phyloP scores from a whole-genome alignment of 2,888 invertebrate species.

The Apocheima hispidaria region DNA sequence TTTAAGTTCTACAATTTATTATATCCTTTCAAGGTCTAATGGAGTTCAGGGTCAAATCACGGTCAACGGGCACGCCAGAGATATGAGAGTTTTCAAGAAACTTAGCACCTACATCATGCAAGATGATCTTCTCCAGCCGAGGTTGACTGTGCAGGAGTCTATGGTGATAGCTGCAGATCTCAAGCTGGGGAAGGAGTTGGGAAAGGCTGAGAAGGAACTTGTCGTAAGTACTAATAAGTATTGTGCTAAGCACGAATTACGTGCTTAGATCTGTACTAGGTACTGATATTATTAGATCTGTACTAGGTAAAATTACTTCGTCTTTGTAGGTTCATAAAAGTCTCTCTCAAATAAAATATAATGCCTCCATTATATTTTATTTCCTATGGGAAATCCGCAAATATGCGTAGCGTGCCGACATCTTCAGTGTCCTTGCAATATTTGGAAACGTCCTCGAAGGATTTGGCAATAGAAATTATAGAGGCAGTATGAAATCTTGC shows the following conservation, averaged over 20 bases:
- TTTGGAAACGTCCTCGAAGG: conserved; percentile 33
- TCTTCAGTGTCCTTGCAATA: conserved; percentile 35
- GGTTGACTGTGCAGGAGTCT: conserved; percentile 90
- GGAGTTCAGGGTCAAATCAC: conserved; percentile 89
- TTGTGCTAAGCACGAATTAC: background rate
- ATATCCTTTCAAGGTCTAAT: conserved; percentile 72
- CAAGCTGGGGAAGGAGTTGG: conserved; percentile 88
- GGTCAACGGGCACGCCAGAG: conserved; percentile 89
- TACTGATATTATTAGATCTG: no score
- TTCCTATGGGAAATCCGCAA: conserved; percentile 47
- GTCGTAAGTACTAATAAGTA: conserved; percentile 82
- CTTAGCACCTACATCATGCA: conserved; percentile 94
- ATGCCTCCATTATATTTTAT: conserved; percentile 44
- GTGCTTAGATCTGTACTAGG: no score
- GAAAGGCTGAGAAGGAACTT: conserved; percentile 85
- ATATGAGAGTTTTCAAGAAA: conserved; percentile 90
- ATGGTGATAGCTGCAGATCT: conserved; percentile 91
- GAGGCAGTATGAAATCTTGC: conserved; percentile 11
- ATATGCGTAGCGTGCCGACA: conserved; percentile 42
- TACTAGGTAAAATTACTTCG: conserved; percentile 29
- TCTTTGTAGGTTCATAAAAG: conserved; percentile 30
- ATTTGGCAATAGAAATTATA: conserved; percentile 2
- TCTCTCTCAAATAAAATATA: conserved; percentile 37
- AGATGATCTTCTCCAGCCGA: conserved; percentile 89
- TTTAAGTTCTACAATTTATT: background rate